Evolutionary conservation across 2,888 invertebrate species (phyloP), one percentile per base, ranked within the genome.

Genomic region (Euzetes globulus): DNA sequence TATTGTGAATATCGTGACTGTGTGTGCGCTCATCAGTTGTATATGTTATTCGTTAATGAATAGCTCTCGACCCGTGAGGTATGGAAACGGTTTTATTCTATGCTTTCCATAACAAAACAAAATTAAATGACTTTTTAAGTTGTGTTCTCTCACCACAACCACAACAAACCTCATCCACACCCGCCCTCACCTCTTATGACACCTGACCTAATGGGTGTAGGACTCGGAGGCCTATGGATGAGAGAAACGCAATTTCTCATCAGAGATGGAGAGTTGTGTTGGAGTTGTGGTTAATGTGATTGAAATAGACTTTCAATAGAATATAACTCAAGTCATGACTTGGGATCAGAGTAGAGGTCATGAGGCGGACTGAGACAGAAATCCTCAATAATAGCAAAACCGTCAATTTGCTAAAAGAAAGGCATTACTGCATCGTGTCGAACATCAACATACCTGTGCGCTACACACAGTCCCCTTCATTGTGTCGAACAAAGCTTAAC

Each of bases 131-230:
- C 17, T 47, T 63, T 33, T 58, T 27, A 22, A 22, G 19, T 70
- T 47, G 37, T 27, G 27, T 70, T 45, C 47, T 47, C 22, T 45
- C 19, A 25, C 11, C 45, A 47, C 19, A 45, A 17, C 25, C 19
- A 25, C 11, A 22, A 47, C 19, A 45, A 17, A 45, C 7, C 47
- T 45, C 45, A 70, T 25, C 70, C 70, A 70, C 47, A 47, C 70
- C 70, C 70, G n/a, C 70, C 19, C 47, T 70, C 70, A 70, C 70
- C 41, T 70, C 47, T 22, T 70, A 27, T 70, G 70, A 70, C 70
- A 70, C 70, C 70, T 70, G 70, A 70, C 70, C 70, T 70, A 22
- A 70, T 70, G 45, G 70, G 70, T 70, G 70, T 70, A 47, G 70
- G 29, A 65, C 33, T 65, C n/a, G n/a, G 63, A 37, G 33, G 70